Evolutionary conservation across 1,140 invertebrate species (phyloP).

Genomic region (Zophobas morio): DNA sequence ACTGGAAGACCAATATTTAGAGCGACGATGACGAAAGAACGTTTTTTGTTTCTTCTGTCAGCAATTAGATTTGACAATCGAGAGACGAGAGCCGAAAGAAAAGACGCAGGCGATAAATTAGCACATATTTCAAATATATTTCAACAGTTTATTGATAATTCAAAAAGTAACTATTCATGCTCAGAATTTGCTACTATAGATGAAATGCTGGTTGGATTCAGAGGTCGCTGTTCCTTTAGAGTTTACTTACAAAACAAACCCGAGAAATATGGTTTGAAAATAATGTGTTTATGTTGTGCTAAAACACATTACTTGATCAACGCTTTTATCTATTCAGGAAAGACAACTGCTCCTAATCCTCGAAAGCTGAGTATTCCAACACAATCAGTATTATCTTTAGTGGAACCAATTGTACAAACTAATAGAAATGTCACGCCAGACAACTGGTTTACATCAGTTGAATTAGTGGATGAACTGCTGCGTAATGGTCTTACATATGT

Average conservation of each 20-base stretch:
- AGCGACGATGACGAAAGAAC: constrained; percentile 54
- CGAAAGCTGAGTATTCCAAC: constrained; percentile 55
- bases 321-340: constrained; percentile 40
- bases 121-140: constrained; percentile 62
- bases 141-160: constrained; percentile 64
- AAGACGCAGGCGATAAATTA: constrained; percentile 51
- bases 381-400: neutral
- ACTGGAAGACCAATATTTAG: constrained; percentile 59
- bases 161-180: constrained; percentile 59
- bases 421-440: neutral
- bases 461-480: constrained; percentile 58
- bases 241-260: neutral
- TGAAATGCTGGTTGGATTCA: constrained; percentile 64
- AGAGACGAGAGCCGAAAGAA: constrained; percentile 5
- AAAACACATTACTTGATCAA: constrained; percentile 56
- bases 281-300: constrained; percentile 37
- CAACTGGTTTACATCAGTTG: neutral
- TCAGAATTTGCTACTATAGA: constrained; percentile 60
- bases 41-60: constrained; percentile 55
- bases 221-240: constrained; percentile 65
- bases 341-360: constrained; percentile 54
- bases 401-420: neutral
- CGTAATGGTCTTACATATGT: constrained; percentile 64
- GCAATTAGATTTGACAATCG: constrained; percentile 54
- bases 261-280: neutral